A percentile compares a stretch with the other conserved stretches of the same genome.
phyloP scores from a whole-genome alignment of 2,888 invertebrate genomes.

The Drosophila longiperda region DNA sequence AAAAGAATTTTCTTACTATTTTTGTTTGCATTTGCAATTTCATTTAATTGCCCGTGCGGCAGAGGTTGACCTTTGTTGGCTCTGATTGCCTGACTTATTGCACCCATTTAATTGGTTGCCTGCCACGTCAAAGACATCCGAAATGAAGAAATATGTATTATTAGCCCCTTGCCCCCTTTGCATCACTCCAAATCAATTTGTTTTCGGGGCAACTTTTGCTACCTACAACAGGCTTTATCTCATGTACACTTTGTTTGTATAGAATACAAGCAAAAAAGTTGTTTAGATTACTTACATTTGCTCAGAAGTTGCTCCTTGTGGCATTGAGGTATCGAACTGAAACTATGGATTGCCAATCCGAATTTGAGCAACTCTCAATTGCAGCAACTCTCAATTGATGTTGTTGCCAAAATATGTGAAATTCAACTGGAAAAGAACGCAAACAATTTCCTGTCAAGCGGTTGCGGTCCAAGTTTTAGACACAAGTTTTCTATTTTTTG shows the following conservation, averaged over 20 bases:
- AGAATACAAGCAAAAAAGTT: constrained; percentile 70
- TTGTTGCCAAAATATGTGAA: constrained; percentile 44
- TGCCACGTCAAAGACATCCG: constrained; percentile 70
- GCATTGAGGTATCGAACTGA: constrained; percentile 19
- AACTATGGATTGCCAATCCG: constrained; percentile 16
- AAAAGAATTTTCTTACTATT: constrained; percentile 10
- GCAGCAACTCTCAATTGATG: constrained; percentile 24
- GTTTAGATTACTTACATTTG: constrained; percentile 71
- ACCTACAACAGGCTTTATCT: constrained; percentile 32
- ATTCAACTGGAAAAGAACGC: constrained; percentile 31
- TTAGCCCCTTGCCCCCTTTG: constrained; percentile 11
- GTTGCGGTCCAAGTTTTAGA: constrained; percentile 56
- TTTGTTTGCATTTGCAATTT: constrained; percentile 67
- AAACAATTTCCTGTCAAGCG: constrained; percentile 63
- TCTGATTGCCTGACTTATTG: constrained; percentile 73
- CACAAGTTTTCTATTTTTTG: constrained; percentile 26
- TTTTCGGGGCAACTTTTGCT: constrained; percentile 61
- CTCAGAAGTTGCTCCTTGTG: constrained; percentile 55
- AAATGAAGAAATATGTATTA: constrained; percentile 66
- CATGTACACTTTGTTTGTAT: constrained; percentile 63
- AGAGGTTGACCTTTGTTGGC: constrained; percentile 31
- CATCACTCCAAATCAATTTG: constrained; percentile 73
- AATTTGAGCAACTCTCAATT: constrained; percentile 41
- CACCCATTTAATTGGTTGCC: constrained; percentile 69
- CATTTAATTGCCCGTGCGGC: constrained; percentile 55